A percentile compares a stretch with the other conserved stretches of the same genome.
These are phyloP conservation scores for Echinarachnius parma DNA, from an alignment of 53 echinoderm and acorn worm species.

Conservation along the genomic window DNA sequence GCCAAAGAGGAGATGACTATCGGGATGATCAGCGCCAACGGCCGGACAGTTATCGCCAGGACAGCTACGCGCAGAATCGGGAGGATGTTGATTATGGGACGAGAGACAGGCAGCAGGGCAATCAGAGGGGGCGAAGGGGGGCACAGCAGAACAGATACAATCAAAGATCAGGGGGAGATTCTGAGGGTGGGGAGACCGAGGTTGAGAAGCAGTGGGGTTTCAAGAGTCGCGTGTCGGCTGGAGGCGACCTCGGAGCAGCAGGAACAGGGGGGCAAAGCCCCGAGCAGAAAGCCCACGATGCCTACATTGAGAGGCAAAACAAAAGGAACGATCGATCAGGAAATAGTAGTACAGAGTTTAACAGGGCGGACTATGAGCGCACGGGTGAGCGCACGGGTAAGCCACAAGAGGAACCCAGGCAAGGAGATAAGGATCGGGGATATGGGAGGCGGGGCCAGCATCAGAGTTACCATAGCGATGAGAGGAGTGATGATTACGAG, in stretches of 20 bases:
- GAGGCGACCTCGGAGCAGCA: background rate
- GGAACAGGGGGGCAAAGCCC: too few relatives aligned
- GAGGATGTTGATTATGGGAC: background rate
- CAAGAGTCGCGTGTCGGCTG: background rate
- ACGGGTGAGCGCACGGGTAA: constrained; percentile 35
- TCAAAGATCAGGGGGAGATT: background rate
- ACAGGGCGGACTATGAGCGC: constrained; percentile 35
- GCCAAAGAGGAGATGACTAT: too few relatives aligned
- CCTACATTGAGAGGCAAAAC: constrained; percentile 24
- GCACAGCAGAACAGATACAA: background rate
- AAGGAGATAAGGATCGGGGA: background rate
- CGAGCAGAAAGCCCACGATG: constrained; percentile 13
- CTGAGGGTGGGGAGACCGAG: constrained; percentile 4
- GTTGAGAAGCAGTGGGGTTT: constrained; percentile 25
- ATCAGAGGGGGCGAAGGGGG: constrained; percentile 5
- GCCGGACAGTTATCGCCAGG: too few relatives aligned
- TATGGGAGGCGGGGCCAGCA: background rate
- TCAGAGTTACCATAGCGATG: background rate
- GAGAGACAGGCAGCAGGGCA: constrained; percentile 3
- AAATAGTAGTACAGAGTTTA: constrained; percentile 11
- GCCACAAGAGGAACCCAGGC: too few relatives aligned
- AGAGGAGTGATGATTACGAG: constrained; percentile 5
- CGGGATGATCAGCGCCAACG: too few relatives aligned
- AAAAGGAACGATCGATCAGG: constrained; percentile 2
- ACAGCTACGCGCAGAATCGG: background rate